Evolutionary conservation across 1,140 invertebrate genomes (phyloP), one percentile per base, ranked within the genome.

Genomic region (Cydia splendana): DNA sequence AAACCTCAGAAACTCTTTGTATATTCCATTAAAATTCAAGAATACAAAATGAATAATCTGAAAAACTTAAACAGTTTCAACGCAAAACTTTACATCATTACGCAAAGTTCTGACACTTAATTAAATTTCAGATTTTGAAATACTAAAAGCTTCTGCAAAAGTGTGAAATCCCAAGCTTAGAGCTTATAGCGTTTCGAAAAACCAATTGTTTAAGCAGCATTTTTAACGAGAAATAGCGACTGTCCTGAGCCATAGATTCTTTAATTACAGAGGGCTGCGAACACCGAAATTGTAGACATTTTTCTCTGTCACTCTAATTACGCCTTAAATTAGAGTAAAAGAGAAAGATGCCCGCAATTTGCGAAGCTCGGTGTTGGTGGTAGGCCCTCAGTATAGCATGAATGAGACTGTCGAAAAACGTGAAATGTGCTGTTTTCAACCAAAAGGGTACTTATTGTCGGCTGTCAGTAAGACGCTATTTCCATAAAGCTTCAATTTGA

Each of bases 61-160:
- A 71, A 71, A 71, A 71, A n/a, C 34, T 71, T 38, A 45, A 71
- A 38, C 4, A 7, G n/a, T 38, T 42, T 38, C 15, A 20, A 45
- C n/a, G 30, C 34, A 20, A 71, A 71, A 71, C 34, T 71, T 71
- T 45, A 71, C 67, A 71, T 71, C 67, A 71, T 71, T 71, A 45
- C 67, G 28, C 30, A 20, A 71, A 71, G 67, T 71, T n/a, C 34
- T 42, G 67, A 42, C 12, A 24, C 13, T 71, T n/a, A 18, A 71
- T 71, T 45, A 38, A 71, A 18, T 38, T 71, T 71, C 67, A 71
- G 67, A 71, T 45, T 45, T 42, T 71, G 34, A 71, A 71, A 71
- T 71, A 71, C 30, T 71, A 38, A 71, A 38, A 71, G 67, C 38
- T 71, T 18, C 38, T 71, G n/a, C 30, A 18, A 38, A 38, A 67